phyloP scores from a whole-genome alignment of 2,888 invertebrate genomes.

The Entomobrya multifasciata region DNA sequence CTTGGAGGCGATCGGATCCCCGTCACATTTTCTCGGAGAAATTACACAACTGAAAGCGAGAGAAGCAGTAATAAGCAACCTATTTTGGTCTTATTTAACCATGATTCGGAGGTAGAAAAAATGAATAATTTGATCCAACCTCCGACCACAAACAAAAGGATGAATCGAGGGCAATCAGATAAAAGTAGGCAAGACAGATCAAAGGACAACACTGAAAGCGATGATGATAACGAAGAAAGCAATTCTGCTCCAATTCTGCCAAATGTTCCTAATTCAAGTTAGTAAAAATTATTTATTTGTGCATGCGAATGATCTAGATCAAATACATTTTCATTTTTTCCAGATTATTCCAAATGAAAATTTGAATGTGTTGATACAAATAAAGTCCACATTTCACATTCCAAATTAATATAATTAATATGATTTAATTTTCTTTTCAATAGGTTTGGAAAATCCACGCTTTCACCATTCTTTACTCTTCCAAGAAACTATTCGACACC shows the following conservation, averaged over 20 bases:
- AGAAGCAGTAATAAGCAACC: conserved; percentile 83
- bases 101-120: conserved; percentile 81
- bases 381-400: too few relatives aligned
- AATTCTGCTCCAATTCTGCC: conserved; percentile 52
- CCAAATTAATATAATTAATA: too few relatives aligned
- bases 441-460: conserved; percentile 78
- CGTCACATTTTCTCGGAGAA: conserved; percentile 83
- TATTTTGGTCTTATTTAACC: conserved; percentile 83
- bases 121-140: conserved; percentile 38
- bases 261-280: conserved; percentile 78
- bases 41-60: conserved; percentile 80
- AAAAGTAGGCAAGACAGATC: conserved; percentile 27
- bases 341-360: too few relatives aligned
- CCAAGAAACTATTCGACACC: conserved; percentile 79
- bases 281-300: conserved; percentile 1
- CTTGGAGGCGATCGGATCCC: conserved; percentile 83
- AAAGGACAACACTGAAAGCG: conserved; percentile 29
- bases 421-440: too few relatives aligned
- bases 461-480: conserved; percentile 79
- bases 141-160: conserved; percentile 5
- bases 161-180: conserved; percentile 40
- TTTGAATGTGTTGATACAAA: too few relatives aligned
- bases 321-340: too few relatives aligned
- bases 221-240: conserved; percentile 59
- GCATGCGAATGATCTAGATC: background rate